Conservation (phyloP, 2,797 vertebrate genomes). For the Setipinna tenuifilis region DNA sequence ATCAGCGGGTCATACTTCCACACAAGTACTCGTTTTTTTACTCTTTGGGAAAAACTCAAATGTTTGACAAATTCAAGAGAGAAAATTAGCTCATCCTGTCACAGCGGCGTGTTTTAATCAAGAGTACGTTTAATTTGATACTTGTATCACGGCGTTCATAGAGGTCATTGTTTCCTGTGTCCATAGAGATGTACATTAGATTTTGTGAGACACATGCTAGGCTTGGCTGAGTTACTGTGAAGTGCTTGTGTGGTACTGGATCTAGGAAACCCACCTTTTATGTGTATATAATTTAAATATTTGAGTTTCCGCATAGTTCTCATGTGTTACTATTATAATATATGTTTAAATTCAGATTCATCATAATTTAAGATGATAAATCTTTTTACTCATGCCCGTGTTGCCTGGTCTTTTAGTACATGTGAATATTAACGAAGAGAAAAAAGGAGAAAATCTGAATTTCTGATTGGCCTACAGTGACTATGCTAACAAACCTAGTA, state of each 20-base stretch:
- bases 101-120: slow-evolving; percentile 36
- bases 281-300: too few species aligned
- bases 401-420: too few species aligned
- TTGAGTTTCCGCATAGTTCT: too few species aligned
- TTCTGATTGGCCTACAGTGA: too few species aligned
- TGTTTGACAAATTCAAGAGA: slow-evolving; percentile 40
- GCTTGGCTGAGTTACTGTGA: slow-evolving; percentile 12
- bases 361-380: too few species aligned
- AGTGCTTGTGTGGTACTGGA: background rate
- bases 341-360: too few species aligned
- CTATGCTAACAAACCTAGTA: too few species aligned
- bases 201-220: slow-evolving; percentile 5
- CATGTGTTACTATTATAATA: too few species aligned
- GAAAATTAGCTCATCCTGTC: slow-evolving; percentile 41
- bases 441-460: too few species aligned
- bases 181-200: slow-evolving; percentile 4
- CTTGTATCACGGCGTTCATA: slow-evolving; percentile 8
- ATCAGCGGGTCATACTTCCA: slow-evolving; percentile 45
- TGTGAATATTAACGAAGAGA: too few species aligned
- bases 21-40: background rate
- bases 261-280: background rate
- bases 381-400: too few species aligned
- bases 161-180: background rate
- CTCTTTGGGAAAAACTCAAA: background rate
- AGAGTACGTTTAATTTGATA: slow-evolving; percentile 30